Conservation (phyloP, 2,888 invertebrate genomes). For the Petrolisthes cinctipes region DNA sequence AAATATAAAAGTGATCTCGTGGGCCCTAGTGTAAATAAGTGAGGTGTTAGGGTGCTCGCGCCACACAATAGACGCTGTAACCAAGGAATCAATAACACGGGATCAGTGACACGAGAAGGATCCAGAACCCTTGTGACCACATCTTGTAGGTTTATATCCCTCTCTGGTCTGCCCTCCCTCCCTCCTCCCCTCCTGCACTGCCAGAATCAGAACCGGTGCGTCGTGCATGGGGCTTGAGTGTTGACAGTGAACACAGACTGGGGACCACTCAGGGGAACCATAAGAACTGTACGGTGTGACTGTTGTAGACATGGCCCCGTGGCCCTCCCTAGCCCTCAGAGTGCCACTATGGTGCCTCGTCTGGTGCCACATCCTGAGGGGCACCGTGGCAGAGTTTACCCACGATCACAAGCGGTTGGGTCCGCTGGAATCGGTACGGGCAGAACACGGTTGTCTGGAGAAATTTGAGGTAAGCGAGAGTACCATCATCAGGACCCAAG, state of each 20-base stretch:
- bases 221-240: conserved; percentile 32
- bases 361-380: conserved; percentile 11
- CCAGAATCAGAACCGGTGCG: background rate
- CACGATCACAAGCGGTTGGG: conserved; percentile 61
- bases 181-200: background rate
- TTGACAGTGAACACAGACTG: conserved; percentile 45
- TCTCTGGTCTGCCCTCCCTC: background rate
- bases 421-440: conserved; percentile 45
- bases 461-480: conserved; percentile 88
- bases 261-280: background rate
- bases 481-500: conserved; percentile 91
- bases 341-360: conserved; percentile 10
- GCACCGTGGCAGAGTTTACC: conserved; percentile 43
- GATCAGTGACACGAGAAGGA: conserved; percentile 20
- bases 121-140: background rate
- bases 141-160: background rate
- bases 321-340: background rate
- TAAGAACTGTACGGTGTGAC: conserved; percentile 5
- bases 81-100: conserved; percentile 36
- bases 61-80: conserved; percentile 24
- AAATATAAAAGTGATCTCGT: background rate
- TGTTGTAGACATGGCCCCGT: conserved; percentile 25
- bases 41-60: conserved; percentile 28
- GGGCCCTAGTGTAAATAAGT: background rate
- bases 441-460: conserved; percentile 75